Percentiles rank a stretch among this genome's conserved stretches.
Conservation (phyloP, 2,797 vertebrate species). For the Uromys caudimaculatus region DNA sequence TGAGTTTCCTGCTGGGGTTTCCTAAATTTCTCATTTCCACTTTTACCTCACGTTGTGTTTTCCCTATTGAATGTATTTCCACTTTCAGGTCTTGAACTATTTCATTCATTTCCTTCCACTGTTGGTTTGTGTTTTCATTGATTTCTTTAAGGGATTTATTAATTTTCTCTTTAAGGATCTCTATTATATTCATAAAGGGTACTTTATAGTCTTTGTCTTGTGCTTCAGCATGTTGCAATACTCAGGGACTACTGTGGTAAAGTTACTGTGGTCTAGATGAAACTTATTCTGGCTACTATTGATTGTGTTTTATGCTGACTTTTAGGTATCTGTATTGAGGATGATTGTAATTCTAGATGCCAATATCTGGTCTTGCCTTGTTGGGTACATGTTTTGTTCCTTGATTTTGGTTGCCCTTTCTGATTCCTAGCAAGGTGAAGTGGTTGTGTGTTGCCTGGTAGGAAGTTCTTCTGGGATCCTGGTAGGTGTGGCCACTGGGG, state of each 20-base stretch:
- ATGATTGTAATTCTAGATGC: background rate
- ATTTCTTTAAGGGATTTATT: background rate
- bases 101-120: background rate
- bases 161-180: background rate
- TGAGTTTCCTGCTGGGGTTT: background rate
- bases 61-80: background rate
- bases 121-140: background rate
- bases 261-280: background rate
- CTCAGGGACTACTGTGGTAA: background rate
- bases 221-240: background rate
- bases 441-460: background rate
- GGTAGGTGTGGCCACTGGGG: no score
- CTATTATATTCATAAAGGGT: background rate
- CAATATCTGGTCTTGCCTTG: background rate
- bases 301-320: background rate
- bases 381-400: background rate
- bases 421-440: background rate
- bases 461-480: background rate
- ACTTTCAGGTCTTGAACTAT: background rate
- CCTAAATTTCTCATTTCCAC: background rate
- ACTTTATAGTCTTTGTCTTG: background rate
- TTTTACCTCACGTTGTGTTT: background rate
- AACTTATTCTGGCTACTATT: background rate
- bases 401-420: background rate
- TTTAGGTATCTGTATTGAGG: background rate